Percentiles rank a stretch among this genome's conserved stretches.
Conservation (phyloP, 2,797 vertebrate species). For the Ceyx erithaca region DNA sequence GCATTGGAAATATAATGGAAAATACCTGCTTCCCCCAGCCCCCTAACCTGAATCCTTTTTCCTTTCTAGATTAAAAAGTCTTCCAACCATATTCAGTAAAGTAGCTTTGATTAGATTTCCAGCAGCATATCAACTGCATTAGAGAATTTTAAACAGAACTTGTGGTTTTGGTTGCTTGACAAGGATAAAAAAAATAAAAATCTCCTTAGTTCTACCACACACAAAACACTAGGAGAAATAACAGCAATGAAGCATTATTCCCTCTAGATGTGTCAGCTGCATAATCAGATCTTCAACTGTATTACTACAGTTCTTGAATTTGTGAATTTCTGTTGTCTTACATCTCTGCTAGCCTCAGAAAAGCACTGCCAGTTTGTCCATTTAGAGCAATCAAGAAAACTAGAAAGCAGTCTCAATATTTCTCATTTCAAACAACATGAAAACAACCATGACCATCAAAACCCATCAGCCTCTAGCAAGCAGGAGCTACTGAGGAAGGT, state of each 20-base stretch:
- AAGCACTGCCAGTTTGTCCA: constrained; percentile 2
- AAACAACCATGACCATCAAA: constrained; percentile 12
- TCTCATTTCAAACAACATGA: not conserved
- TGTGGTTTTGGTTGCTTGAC: not conserved
- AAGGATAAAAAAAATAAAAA: not conserved
- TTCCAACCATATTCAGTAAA: not conserved
- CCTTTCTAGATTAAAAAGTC: not conserved
- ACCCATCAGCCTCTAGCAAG: not conserved
- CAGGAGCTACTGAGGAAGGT: not conserved
- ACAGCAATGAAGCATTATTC: constrained; percentile 14
- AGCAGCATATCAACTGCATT: not conserved
- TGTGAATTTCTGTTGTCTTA: constrained; percentile 4
- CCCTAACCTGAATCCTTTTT: not conserved
- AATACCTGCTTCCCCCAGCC: not conserved
- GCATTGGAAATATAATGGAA: not conserved
- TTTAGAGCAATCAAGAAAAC: not conserved
- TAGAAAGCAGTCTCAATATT: not conserved
- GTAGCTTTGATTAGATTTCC: constrained; percentile 1
- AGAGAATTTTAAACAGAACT: constrained; percentile 3
- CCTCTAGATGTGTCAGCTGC: constrained; percentile 27
- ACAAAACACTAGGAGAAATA: constrained; percentile 3
- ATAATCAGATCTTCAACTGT: constrained; percentile 10
- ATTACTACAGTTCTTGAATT: constrained; percentile 21
- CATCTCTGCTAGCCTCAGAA: not conserved
- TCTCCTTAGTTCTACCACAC: not conserved